Conservation (phyloP, 2,113 vertebrate genomes). For the Calypte anna region DNA sequence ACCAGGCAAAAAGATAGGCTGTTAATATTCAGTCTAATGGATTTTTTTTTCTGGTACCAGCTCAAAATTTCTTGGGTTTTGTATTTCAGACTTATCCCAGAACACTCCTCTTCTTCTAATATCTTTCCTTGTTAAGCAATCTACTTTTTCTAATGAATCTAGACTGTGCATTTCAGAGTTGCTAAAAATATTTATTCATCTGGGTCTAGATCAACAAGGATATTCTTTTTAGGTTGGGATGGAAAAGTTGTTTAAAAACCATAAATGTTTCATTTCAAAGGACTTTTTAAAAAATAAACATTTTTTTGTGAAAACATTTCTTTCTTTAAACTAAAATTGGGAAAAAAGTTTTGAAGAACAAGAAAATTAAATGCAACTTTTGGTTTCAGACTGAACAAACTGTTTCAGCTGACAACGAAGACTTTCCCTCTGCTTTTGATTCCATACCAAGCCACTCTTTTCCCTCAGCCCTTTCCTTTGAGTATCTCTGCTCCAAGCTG, state of each 20-base stretch:
- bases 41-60: background rate
- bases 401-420: background rate
- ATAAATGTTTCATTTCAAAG: too few species aligned
- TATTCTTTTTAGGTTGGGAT: too few species aligned
- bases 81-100: background rate
- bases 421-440: background rate
- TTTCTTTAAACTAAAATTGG: background rate
- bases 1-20: background rate
- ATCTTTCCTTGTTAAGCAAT: background rate
- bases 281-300: too few species aligned
- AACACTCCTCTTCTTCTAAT: background rate
- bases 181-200: too few species aligned
- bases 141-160: too few species aligned
- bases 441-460: background rate
- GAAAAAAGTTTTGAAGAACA: background rate
- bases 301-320: background rate
- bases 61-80: background rate
- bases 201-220: too few species aligned
- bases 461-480: background rate
- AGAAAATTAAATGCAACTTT: background rate
- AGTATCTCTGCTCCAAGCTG: background rate
- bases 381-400: background rate
- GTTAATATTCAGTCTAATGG: background rate
- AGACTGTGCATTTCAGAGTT: too few species aligned
- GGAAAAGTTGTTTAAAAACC: too few species aligned